phyloP scores from a whole-genome alignment of 1,140 invertebrate genomes.

The Melitaea cinxia region DNA sequence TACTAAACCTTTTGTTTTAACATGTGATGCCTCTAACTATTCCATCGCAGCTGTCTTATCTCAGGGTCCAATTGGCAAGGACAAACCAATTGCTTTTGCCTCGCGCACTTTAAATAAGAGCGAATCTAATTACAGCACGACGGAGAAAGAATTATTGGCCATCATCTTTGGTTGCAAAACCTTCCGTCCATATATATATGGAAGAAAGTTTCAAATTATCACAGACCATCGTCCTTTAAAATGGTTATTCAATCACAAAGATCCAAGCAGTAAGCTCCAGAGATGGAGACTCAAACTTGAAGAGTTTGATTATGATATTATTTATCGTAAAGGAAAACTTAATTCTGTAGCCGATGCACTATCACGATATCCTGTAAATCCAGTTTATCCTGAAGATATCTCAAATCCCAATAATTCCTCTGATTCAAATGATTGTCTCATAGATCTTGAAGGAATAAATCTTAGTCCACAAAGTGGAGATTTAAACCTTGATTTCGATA shows the following conservation, averaged over 20 bases:
- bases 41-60: conserved; percentile 65
- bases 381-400: conserved; percentile 5
- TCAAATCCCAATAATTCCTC: background rate
- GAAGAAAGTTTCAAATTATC: conserved; percentile 71
- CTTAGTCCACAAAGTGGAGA: too few relatives aligned
- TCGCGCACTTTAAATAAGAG: conserved; percentile 33
- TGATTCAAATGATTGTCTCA: too few relatives aligned
- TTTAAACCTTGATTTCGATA: too few relatives aligned
- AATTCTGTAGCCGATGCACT: conserved; percentile 25
- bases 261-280: conserved; percentile 41
- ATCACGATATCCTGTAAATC: conserved; percentile 24
- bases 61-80: conserved; percentile 47
- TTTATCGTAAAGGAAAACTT: conserved; percentile 24
- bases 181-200: conserved; percentile 67
- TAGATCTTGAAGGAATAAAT: too few relatives aligned
- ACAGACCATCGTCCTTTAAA: conserved; percentile 81
- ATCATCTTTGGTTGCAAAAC: conserved; percentile 57
- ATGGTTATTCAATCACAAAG: conserved; percentile 76
- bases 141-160: conserved; percentile 45
- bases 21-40: conserved; percentile 37
- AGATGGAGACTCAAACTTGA: conserved; percentile 27
- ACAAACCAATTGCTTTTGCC: conserved; percentile 52
- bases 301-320: conserved; percentile 24
- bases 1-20: conserved; percentile 9
- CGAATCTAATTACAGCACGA: conserved; percentile 41